Evolutionary conservation across 2,888 invertebrate species (phyloP).

Genomic region (Periphyllus acericola): DNA sequence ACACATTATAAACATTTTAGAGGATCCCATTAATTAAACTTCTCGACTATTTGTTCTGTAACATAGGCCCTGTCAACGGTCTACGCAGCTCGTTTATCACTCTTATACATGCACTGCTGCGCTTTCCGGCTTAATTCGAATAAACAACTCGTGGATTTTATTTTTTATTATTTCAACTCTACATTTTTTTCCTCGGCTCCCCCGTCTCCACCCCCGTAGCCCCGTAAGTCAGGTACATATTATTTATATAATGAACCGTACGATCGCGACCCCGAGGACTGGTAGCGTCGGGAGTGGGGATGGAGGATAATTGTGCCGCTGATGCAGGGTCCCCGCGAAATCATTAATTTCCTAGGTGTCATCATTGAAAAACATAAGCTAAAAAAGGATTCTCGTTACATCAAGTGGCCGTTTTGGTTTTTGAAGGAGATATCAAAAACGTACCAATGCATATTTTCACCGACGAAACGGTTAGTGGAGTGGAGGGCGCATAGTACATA

Average conservation of each 20-base stretch:
- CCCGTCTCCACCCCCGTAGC: not conserved
- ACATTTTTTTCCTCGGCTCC: not conserved
- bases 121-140: slow-evolving; percentile 1
- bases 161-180: not conserved
- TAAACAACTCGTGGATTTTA: slow-evolving; percentile 17
- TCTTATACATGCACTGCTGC: not conserved
- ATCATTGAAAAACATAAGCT: slow-evolving; percentile 11
- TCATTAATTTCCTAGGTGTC: slow-evolving; percentile 27
- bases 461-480: too few relatives aligned
- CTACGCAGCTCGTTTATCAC: slow-evolving; percentile 39
- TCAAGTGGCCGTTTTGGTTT: not conserved
- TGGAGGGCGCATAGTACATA: not conserved
- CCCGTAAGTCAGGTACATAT: slow-evolving; percentile 9
- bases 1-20: slow-evolving; percentile 21
- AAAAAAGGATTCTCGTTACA: not conserved
- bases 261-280: not conserved
- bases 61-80: slow-evolving; percentile 41
- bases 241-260: not conserved
- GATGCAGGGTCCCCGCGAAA: not conserved
- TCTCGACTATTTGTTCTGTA: slow-evolving; percentile 35
- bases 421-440: slow-evolving; percentile 11
- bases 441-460: not conserved
- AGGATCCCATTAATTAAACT: slow-evolving; percentile 49
- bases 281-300: not conserved
- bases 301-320: not conserved